phyloP scores from a whole-genome alignment of 2,113 vertebrate species.

The Tylochromis polylepis region DNA sequence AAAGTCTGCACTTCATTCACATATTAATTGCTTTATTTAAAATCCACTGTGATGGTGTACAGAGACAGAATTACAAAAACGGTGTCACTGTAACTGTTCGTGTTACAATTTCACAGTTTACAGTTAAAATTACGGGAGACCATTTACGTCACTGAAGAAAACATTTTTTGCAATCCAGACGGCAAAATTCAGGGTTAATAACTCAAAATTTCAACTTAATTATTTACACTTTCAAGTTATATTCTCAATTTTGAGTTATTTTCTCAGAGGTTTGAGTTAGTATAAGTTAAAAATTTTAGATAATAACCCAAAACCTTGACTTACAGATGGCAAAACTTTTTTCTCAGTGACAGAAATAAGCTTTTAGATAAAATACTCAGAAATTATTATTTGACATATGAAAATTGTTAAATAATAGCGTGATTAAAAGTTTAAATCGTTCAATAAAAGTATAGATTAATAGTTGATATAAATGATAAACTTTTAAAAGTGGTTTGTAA shows the following conservation, averaged over 20 bases:
- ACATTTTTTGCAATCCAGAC: not conserved
- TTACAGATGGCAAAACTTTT: not conserved
- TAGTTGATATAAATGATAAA: not conserved
- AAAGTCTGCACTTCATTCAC: accelerated
- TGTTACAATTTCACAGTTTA: not conserved
- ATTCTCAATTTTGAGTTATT: not conserved
- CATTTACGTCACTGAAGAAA: not conserved
- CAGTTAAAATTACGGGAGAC: not conserved
- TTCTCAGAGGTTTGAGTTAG: not conserved
- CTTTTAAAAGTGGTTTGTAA: not conserved
- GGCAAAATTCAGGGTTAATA: not conserved
- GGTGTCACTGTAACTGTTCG: not conserved
- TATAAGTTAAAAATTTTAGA: not conserved
- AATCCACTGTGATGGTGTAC: not conserved
- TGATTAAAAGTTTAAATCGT: not conserved
- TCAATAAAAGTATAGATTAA: not conserved
- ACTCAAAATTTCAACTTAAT: not conserved
- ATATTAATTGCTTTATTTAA: not conserved
- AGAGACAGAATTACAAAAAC: not conserved
- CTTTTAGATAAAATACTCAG: not conserved
- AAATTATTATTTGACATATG: not conserved
- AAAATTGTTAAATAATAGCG: not conserved
- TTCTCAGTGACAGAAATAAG: not conserved
- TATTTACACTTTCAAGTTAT: not conserved
- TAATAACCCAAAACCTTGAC: not conserved